These are phyloP conservation scores for Entomobrya multifasciata DNA, from an alignment of 2,888 invertebrate species.

Conservation along the genomic window DNA sequence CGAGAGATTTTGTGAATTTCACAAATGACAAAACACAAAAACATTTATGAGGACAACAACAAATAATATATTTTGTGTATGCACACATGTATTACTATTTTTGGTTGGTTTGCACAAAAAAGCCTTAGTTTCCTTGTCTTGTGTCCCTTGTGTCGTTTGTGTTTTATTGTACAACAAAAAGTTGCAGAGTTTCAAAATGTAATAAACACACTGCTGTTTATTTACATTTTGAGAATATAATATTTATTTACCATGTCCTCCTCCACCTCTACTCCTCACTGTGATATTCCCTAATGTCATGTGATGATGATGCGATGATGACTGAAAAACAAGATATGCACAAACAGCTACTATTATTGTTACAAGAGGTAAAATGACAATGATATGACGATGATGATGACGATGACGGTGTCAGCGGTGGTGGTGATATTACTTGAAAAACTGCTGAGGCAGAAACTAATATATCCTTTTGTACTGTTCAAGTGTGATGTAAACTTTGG, in stretches of 20 bases:
- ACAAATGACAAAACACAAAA: slow-evolving; percentile 53
- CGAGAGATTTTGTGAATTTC: slow-evolving; percentile 36
- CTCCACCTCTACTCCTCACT: not conserved
- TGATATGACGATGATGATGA: slow-evolving; percentile 44
- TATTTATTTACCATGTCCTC: slow-evolving; percentile 38
- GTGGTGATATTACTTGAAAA: slow-evolving; percentile 70
- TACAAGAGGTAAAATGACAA: not conserved
- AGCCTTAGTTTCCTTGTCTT: too few relatives aligned
- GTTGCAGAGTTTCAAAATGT: slow-evolving; percentile 35
- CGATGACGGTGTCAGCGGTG: slow-evolving; percentile 21
- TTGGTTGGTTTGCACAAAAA: too few relatives aligned
- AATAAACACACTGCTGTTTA: slow-evolving; percentile 26
- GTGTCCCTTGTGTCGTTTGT: too few relatives aligned
- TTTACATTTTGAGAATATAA: slow-evolving; percentile 29
- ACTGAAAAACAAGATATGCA: not conserved
- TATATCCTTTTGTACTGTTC: slow-evolving; percentile 71
- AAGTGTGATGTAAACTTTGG: slow-evolving; percentile 75
- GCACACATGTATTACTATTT: too few relatives aligned
- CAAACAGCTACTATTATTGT: slow-evolving; percentile 43
- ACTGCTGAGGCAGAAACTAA: slow-evolving; percentile 72
- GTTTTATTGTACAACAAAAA: not conserved
- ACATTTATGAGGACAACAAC: slow-evolving; percentile 41
- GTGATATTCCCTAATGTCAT: not conserved
- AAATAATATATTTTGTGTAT: not conserved
- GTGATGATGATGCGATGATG: not conserved